These are phyloP conservation scores for Dinocampus coccinellae DNA, from an alignment of 2,888 invertebrate species.

Conservation along the genomic window DNA sequence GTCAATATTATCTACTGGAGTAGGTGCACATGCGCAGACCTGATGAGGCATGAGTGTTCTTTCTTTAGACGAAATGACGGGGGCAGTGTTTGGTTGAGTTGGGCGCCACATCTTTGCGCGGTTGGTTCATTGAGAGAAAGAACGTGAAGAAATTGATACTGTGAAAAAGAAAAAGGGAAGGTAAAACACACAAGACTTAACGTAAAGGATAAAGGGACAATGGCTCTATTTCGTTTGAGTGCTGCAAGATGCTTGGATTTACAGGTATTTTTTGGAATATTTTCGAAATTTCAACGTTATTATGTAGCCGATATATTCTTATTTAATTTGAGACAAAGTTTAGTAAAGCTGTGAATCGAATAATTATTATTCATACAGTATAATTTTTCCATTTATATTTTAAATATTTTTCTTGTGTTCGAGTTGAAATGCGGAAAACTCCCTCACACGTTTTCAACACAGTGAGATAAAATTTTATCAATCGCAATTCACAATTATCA, in stretches of 20 bases:
- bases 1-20: background rate
- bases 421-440: slow-evolving; percentile 1
- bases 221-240: slow-evolving; percentile 66
- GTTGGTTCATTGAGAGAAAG: slow-evolving; percentile 47
- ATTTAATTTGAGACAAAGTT: background rate
- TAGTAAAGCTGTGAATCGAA: background rate
- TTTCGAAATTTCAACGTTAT: background rate
- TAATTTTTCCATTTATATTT: background rate
- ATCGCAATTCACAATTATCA: slow-evolving; percentile 8
- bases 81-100: slow-evolving; percentile 52
- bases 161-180: slow-evolving; percentile 24
- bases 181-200: background rate
- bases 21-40: slow-evolving; percentile 34
- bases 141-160: slow-evolving; percentile 7
- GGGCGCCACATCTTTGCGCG: slow-evolving; percentile 66
- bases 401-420: background rate
- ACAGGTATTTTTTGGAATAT: slow-evolving; percentile 55
- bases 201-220: slow-evolving; percentile 49
- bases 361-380: background rate
- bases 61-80: slow-evolving; percentile 25
- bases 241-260: slow-evolving; percentile 64
- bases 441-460: background rate
- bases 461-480: slow-evolving; percentile 25
- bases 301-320: background rate
- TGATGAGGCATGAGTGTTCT: slow-evolving; percentile 37